These are phyloP conservation scores for Echinops telfairi DNA, from an alignment of 2,113 vertebrate genomes.

Conservation along the genomic window DNA sequence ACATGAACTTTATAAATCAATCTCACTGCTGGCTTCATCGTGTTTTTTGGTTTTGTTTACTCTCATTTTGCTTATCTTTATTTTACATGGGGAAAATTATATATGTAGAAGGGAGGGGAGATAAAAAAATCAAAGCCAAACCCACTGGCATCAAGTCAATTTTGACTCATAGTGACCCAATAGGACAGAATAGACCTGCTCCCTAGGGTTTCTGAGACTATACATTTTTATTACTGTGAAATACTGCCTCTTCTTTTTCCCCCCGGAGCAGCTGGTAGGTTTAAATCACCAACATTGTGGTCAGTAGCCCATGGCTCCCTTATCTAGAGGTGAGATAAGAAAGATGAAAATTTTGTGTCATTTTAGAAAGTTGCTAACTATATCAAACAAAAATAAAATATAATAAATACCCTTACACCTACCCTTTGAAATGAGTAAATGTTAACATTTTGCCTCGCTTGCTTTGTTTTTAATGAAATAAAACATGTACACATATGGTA, in stretches of 20 bases:
- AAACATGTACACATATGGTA: background rate
- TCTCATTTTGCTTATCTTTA: slow-evolving; percentile 25
- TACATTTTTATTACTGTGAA: too few species aligned
- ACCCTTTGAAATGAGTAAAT: background rate
- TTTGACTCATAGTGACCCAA: too few species aligned
- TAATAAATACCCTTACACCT: background rate
- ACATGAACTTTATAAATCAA: background rate
- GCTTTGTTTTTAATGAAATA: slow-evolving; percentile 11
- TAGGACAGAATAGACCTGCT: too few species aligned
- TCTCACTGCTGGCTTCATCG: slow-evolving; percentile 24
- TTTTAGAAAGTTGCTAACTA: slow-evolving; percentile 25
- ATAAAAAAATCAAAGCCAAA: too few species aligned
- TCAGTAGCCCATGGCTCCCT: too few species aligned
- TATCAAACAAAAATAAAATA: background rate
- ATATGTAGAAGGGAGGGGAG: background rate
- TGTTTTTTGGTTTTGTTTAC: background rate
- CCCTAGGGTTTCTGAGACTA: too few species aligned
- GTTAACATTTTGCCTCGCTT: slow-evolving; percentile 31
- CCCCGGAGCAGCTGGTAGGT: too few species aligned
- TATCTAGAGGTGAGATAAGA: background rate
- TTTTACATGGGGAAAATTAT: background rate
- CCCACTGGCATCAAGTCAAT: too few species aligned
- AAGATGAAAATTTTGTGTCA: slow-evolving; percentile 16
- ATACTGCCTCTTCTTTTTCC: too few species aligned
- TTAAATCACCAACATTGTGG: too few species aligned